Evolutionary conservation across 53 echinoderm and acorn worm genomes (phyloP).

Genomic region (Luidia sarsii): DNA sequence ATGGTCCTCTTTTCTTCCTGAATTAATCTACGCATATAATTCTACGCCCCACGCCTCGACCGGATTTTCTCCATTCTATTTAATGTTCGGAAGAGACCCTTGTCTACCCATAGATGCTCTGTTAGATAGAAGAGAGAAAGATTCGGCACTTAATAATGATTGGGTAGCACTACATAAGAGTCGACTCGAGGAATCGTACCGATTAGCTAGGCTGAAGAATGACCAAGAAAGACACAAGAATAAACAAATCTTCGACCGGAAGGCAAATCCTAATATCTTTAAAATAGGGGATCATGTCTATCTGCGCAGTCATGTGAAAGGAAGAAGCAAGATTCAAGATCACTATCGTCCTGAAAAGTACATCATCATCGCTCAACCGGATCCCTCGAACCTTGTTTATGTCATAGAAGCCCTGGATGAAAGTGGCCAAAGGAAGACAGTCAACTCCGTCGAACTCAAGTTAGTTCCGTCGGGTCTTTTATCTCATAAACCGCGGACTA

Average conservation of each 20-base stretch:
- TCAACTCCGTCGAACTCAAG: neutral
- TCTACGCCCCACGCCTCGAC: neutral
- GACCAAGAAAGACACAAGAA: neutral
- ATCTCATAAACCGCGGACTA: neutral
- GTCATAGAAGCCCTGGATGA: neutral
- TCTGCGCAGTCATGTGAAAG: neutral
- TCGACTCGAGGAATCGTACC: constrained; percentile 25
- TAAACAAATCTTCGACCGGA: neutral
- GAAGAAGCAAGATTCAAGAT: neutral
- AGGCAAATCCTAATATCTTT: neutral
- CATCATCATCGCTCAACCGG: neutral
- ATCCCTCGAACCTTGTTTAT: neutral
- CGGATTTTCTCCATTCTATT: constrained; percentile 29
- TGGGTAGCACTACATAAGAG: constrained; percentile 14
- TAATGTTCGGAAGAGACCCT: constrained; percentile 10
- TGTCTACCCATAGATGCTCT: constrained; percentile 6
- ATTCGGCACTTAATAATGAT: neutral
- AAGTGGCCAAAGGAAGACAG: neutral
- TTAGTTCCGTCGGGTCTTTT: neutral
- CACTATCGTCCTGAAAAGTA: neutral
- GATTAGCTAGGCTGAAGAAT: neutral
- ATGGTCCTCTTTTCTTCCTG: constrained; percentile 19
- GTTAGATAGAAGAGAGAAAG: neutral
- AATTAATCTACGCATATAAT: constrained; percentile 17
- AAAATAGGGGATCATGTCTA: neutral